Percentiles rank a stretch among this genome's conserved stretches.
Evolutionary conservation across 1,140 invertebrate genomes (phyloP).

Genomic region (Heterodera schachtii): DNA sequence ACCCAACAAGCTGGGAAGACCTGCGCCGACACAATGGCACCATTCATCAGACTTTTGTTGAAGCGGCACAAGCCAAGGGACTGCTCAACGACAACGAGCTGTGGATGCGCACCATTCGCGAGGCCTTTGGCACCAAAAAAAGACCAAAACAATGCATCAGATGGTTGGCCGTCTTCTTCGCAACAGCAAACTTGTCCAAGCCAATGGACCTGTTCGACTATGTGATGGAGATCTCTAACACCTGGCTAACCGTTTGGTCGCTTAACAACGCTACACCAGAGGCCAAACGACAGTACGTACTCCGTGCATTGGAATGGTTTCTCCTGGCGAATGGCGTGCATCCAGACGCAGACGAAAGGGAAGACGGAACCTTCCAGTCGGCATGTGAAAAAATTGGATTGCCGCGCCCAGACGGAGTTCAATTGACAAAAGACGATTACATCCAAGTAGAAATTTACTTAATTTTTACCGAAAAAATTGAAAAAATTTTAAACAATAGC

Average conservation of each 20-base stretch:
- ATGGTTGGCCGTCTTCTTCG: background rate
- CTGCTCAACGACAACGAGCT: background rate
- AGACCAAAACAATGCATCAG: background rate
- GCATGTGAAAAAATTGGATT: background rate
- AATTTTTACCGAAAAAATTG: no score
- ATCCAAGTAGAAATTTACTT: background rate
- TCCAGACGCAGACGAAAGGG: background rate
- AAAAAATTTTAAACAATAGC: background rate
- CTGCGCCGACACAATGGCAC: background rate
- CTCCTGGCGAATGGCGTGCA: background rate
- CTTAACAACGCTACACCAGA: background rate
- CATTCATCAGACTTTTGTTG: background rate
- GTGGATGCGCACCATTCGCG: background rate
- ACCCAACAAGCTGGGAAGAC: conserved; percentile 8
- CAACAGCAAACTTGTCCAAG: background rate
- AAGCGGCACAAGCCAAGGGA: background rate
- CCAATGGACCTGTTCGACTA: background rate
- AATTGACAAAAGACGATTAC: background rate
- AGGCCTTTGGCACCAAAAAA: background rate
- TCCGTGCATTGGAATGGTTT: background rate
- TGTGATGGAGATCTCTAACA: background rate
- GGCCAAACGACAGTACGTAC: background rate
- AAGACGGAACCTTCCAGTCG: background rate
- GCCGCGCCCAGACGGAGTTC: background rate
- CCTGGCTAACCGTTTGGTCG: background rate